A percentile compares a stretch with the other conserved stretches of the same genome.
Conservation (phyloP, 2,888 invertebrate species). For the Machimus atricapillus region DNA sequence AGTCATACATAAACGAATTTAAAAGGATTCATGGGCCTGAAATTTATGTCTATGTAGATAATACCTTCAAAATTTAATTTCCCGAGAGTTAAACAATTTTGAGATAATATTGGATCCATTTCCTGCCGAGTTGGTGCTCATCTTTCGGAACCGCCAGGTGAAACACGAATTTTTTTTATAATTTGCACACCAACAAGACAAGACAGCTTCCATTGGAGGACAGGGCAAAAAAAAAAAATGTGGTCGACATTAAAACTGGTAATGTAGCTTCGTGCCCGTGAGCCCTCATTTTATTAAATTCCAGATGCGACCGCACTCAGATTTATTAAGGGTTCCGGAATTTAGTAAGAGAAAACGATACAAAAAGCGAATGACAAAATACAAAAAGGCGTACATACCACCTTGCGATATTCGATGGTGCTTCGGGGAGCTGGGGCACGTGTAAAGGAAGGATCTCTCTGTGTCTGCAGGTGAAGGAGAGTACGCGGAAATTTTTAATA, state of each 20-base stretch:
- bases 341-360: not conserved
- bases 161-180: not conserved
- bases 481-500: not conserved
- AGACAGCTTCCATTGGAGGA: not conserved
- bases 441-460: constrained; percentile 60
- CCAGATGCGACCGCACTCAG: not conserved
- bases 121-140: not conserved
- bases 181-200: not conserved
- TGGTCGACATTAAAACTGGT: not conserved
- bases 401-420: constrained; percentile 48
- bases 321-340: not conserved
- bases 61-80: not conserved
- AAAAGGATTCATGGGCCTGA: not conserved
- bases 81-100: not conserved
- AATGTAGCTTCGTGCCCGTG: not conserved
- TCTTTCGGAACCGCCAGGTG: not conserved
- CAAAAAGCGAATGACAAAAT: not conserved
- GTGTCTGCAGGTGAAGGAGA: constrained; percentile 54
- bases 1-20: not conserved
- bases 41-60: not conserved
- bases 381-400: constrained; percentile 42
- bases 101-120: not conserved
- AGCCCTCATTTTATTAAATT: not conserved
- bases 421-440: constrained; percentile 59
- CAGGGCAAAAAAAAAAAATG: not conserved